Evolutionary conservation across 2,113 vertebrate genomes (phyloP).

Genomic region (Urocolius indicus): DNA sequence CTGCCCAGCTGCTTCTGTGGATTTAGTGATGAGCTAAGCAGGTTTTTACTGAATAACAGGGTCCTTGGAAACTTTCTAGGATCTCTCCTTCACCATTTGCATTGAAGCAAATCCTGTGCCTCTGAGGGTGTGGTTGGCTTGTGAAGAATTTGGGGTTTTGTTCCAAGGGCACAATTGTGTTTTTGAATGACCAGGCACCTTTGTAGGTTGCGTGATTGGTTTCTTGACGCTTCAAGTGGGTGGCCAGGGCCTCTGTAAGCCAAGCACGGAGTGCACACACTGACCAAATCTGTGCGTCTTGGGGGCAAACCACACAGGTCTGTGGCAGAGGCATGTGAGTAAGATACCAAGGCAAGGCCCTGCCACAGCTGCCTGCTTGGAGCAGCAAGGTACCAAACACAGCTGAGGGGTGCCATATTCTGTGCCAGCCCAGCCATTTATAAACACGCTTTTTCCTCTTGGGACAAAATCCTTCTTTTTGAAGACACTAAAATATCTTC

Average conservation of each 20-base stretch:
- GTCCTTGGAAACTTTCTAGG: not conserved
- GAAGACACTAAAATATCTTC: not conserved
- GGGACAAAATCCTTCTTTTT: not conserved
- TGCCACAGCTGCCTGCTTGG: fast-evolving
- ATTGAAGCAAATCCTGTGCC: not conserved
- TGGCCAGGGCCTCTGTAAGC: not conserved
- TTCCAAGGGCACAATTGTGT: not conserved
- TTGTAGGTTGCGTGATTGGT: not conserved
- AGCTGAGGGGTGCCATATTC: fast-evolving
- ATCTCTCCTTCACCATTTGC: not conserved
- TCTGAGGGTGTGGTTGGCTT: not conserved
- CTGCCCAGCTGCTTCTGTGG: not conserved
- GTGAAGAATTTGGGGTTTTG: not conserved
- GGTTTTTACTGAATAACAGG: not conserved
- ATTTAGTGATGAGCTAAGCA: not conserved
- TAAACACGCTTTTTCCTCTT: not conserved
- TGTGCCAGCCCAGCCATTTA: not conserved
- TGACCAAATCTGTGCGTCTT: not conserved
- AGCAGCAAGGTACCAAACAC: not conserved
- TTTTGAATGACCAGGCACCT: not conserved
- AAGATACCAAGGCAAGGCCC: not conserved
- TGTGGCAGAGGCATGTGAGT: fast-evolving
- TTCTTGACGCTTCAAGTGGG: not conserved
- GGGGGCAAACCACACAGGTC: not conserved
- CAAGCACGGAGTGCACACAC: fast-evolving